These are phyloP conservation scores for Acanthacorydalis orientalis DNA, from an alignment of 2,888 invertebrate species.

Conservation along the genomic window DNA sequence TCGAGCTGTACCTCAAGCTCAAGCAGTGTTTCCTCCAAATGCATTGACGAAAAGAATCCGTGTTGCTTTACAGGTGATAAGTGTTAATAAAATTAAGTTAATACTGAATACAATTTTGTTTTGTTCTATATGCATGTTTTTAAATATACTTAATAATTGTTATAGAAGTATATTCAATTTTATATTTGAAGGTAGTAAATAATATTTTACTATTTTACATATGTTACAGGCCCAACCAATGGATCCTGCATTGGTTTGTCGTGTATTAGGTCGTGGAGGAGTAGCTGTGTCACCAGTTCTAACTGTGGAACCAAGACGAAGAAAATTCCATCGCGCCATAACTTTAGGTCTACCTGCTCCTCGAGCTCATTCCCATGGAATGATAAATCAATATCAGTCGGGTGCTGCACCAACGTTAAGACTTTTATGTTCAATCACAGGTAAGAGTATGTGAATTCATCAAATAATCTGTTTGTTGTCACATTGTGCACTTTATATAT, in stretches of 20 bases:
- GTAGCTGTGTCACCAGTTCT: slow-evolving; percentile 96
- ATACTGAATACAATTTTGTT: background rate
- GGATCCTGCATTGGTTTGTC: slow-evolving; percentile 63
- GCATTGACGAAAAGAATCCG: slow-evolving; percentile 98
- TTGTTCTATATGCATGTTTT: background rate
- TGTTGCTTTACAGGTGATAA: slow-evolving; percentile 76
- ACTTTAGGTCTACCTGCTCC: slow-evolving; percentile 90
- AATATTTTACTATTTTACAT: background rate
- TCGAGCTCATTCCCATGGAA: slow-evolving; percentile 38
- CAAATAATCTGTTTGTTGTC: background rate
- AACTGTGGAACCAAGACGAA: slow-evolving; percentile 90
- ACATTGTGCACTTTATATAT: slow-evolving; percentile 1
- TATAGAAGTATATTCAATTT: too few species aligned
- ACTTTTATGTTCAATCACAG: slow-evolving; percentile 88
- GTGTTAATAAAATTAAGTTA: background rate
- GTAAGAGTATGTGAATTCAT: slow-evolving; percentile 24
- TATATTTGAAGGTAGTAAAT: too few species aligned
- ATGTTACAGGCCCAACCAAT: slow-evolving; percentile 74
- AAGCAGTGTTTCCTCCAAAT: slow-evolving; percentile 76
- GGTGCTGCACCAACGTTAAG: slow-evolving; percentile 72
- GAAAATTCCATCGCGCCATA: slow-evolving; percentile 98
- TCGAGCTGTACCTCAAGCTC: slow-evolving; percentile 76
- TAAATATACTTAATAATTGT: too few species aligned
- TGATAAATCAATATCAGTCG: slow-evolving; percentile 67
- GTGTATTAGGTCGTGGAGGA: slow-evolving; percentile 74